These are phyloP conservation scores for Nyctereutes procyonoides DNA, from an alignment of 2,113 vertebrate genomes.

Conservation along the genomic window DNA sequence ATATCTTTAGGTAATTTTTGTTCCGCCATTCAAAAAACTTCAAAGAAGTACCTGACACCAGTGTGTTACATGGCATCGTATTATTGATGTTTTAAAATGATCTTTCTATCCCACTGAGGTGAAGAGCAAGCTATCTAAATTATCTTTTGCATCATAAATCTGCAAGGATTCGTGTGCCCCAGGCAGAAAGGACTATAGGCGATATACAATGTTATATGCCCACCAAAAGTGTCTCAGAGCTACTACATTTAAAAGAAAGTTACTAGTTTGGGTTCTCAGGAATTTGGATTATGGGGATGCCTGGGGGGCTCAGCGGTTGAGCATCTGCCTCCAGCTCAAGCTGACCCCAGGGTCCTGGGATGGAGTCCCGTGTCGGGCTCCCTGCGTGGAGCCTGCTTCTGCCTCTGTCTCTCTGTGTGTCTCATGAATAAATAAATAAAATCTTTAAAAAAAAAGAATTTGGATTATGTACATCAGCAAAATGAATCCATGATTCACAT, in stretches of 20 bases:
- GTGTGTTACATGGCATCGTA: background rate
- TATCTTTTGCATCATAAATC: slow-evolving; percentile 16
- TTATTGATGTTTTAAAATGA: slow-evolving; percentile 34
- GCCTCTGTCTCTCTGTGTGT: too few relatives aligned
- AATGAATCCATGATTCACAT: background rate
- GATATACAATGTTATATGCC: background rate
- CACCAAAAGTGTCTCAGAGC: background rate
- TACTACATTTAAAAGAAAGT: background rate
- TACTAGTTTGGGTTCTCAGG: background rate
- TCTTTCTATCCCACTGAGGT: slow-evolving; percentile 49
- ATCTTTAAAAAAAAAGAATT: background rate
- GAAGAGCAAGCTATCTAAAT: slow-evolving; percentile 29
- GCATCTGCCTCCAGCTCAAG: too few relatives aligned
- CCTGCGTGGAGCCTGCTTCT: too few relatives aligned
- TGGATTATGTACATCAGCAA: background rate
- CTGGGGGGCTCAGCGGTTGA: too few relatives aligned
- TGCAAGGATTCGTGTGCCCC: background rate
- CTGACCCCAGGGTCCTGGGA: too few relatives aligned
- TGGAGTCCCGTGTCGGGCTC: too few relatives aligned
- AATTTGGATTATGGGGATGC: background rate
- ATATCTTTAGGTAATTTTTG: background rate
- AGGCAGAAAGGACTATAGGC: background rate
- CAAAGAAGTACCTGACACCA: background rate
- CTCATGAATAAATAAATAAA: too few relatives aligned
- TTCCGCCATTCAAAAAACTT: slow-evolving; percentile 25